A percentile compares a stretch with the other conserved stretches of the same genome.
phyloP scores from a whole-genome alignment of 2,888 invertebrate genomes.

The Mythimna ferrago region DNA sequence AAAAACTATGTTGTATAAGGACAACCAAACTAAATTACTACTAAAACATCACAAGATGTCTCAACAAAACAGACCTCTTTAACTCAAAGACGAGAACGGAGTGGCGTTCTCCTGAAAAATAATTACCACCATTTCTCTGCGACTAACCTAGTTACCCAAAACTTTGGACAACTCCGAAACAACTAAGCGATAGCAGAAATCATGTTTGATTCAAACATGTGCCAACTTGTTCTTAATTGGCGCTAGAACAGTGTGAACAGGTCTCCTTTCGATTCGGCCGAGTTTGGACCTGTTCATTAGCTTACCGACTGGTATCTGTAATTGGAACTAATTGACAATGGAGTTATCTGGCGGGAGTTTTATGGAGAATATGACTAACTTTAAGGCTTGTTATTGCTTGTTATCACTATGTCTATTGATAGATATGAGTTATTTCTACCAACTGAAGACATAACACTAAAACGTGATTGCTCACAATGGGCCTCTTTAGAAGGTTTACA shows the following conservation, averaged over 20 bases:
- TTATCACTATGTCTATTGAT: not conserved
- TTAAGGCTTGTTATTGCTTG: not conserved
- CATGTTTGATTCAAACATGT: slow-evolving; percentile 59
- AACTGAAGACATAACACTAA: too few relatives aligned
- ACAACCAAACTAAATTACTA: too few relatives aligned
- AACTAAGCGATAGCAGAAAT: slow-evolving; percentile 54
- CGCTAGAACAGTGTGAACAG: slow-evolving; percentile 53
- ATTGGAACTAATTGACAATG: slow-evolving; percentile 52
- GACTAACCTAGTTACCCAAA: slow-evolving; percentile 48
- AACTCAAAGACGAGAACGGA: not conserved
- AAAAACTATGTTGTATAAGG: too few relatives aligned
- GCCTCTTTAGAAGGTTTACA: too few relatives aligned
- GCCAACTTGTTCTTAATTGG: slow-evolving; percentile 59
- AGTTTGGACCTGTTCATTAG: slow-evolving; percentile 60
- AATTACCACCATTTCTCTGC: slow-evolving; percentile 30
- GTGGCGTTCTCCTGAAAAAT: slow-evolving; percentile 16
- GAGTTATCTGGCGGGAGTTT: slow-evolving; percentile 27
- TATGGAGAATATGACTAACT: not conserved
- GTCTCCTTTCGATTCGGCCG: slow-evolving; percentile 48
- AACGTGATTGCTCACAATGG: too few relatives aligned
- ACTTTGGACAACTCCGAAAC: slow-evolving; percentile 52
- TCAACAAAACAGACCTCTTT: not conserved
- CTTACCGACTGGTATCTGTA: slow-evolving; percentile 30
- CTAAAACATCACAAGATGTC: not conserved
- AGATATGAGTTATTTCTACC: too few relatives aligned